Percentiles rank a stretch among this genome's conserved stretches.
Evolutionary conservation across 2,797 vertebrate genomes (phyloP).

Genomic region (Falco rusticolus): DNA sequence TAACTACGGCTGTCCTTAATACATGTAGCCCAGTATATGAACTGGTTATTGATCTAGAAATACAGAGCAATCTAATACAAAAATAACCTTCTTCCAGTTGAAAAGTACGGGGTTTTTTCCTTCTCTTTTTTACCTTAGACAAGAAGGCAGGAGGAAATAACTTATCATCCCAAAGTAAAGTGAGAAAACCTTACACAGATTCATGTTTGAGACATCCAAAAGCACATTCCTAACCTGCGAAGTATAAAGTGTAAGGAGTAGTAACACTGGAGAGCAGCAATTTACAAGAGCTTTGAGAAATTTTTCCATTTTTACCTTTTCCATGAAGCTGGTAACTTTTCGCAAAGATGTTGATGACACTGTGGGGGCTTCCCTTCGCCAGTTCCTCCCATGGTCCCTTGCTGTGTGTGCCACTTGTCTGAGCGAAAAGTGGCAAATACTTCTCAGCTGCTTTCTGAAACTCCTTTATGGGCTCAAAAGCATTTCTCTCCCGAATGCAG

Average conservation of each 20-base stretch:
- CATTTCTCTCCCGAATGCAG: constrained; percentile 74
- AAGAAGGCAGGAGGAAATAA: background rate
- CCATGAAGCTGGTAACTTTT: constrained; percentile 84
- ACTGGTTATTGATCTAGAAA: background rate
- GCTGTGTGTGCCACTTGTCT: constrained; percentile 67
- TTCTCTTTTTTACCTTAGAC: background rate
- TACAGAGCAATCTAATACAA: background rate
- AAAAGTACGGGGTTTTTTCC: background rate
- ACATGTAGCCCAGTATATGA: background rate
- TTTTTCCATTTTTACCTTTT: constrained; percentile 79
- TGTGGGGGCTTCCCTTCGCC: constrained; percentile 91
- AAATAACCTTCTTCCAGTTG: background rate
- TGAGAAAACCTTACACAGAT: background rate
- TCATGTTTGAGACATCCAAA: background rate
- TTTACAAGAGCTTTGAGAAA: background rate
- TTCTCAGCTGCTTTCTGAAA: constrained; percentile 91
- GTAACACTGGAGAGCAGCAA: background rate
- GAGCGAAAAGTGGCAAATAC: constrained; percentile 74
- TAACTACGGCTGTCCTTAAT: background rate
- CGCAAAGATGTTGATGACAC: constrained; percentile 95
- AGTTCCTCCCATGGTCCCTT: constrained; percentile 90
- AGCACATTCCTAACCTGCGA: background rate
- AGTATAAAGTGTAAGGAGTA: background rate
- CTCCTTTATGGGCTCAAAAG: constrained; percentile 81
- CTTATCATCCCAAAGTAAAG: background rate